These are phyloP conservation scores for Cheilosia vernalis DNA, from an alignment of 2,888 invertebrate genomes.

Conservation along the genomic window DNA sequence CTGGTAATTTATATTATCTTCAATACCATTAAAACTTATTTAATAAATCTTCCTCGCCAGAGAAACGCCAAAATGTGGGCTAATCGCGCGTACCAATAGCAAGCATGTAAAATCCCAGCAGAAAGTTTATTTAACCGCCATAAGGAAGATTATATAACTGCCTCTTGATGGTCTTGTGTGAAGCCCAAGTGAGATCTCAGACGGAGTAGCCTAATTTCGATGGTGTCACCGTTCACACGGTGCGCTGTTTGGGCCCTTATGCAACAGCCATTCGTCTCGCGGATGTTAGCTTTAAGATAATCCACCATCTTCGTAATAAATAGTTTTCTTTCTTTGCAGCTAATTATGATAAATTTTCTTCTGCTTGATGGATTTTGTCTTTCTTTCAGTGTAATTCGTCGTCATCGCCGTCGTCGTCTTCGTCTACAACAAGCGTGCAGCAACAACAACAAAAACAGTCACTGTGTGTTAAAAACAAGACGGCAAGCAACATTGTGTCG, in stretches of 20 bases:
- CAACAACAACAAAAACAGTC: constrained; percentile 17
- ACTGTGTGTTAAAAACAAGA: constrained; percentile 24
- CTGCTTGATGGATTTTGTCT: constrained; percentile 29
- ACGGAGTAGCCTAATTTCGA: neutral
- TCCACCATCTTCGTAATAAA: neutral
- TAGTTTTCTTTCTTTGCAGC: constrained; percentile 10
- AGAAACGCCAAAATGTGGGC: constrained; percentile 21
- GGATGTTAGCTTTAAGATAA: constrained; percentile 11
- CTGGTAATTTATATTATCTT: neutral
- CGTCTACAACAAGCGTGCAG: constrained; percentile 62
- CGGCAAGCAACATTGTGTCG: constrained; percentile 29
- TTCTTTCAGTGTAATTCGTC: constrained; percentile 69
- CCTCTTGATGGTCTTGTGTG: constrained; percentile 27
- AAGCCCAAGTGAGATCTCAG: neutral
- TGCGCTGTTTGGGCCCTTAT: constrained; percentile 1
- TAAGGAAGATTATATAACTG: constrained; percentile 33
- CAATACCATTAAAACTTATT: constrained; percentile 6
- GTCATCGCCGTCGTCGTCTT: constrained; percentile 62
- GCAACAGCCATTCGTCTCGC: constrained; percentile 22
- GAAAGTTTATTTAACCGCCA: constrained; percentile 19
- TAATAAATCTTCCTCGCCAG: neutral
- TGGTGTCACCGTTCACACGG: neutral
- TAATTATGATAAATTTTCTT: constrained; percentile 31
- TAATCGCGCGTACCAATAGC: constrained; percentile 12
- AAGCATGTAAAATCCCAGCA: neutral